Evolutionary conservation across 2,888 invertebrate species (phyloP).

Genomic region (Drosophila neotestacea): DNA sequence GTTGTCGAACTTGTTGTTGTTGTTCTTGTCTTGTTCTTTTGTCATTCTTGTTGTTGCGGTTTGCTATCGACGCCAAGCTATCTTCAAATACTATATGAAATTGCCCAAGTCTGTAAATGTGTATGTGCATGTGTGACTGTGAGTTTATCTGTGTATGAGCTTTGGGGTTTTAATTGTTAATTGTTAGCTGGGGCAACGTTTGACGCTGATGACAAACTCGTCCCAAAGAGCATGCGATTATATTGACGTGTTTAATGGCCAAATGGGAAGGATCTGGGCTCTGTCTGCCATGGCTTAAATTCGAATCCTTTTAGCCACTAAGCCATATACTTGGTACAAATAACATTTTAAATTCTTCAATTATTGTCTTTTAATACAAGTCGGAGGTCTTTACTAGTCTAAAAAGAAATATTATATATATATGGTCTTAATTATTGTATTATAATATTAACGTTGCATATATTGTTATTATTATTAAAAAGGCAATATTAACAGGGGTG

Average conservation of each 20-base stretch:
- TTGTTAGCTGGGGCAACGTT: conserved; percentile 68
- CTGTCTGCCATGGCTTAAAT: conserved; percentile 15
- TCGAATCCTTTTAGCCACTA: conserved; percentile 15
- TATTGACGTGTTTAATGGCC: conserved; percentile 57
- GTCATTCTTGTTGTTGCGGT: conserved; percentile 48
- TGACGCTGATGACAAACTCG: conserved; percentile 65
- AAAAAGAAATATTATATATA: background rate
- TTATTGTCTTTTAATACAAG: background rate
- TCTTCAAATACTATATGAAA: conserved; percentile 63
- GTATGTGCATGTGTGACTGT: conserved; percentile 14
- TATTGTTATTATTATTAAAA: no score
- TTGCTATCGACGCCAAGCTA: conserved; percentile 59
- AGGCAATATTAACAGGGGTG: no score
- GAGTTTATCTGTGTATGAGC: conserved; percentile 8
- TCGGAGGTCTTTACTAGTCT: background rate
- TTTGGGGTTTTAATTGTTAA: conserved; percentile 80
- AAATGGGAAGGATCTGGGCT: conserved; percentile 6
- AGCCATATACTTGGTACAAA: conserved; percentile 21
- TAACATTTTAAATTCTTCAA: conserved; percentile 19
- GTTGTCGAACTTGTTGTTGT: conserved; percentile 41
- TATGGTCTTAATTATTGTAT: no score
- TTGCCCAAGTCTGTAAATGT: conserved; percentile 35
- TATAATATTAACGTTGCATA: no score
- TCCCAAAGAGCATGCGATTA: conserved; percentile 44
- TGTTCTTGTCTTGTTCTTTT: conserved; percentile 38